Percentiles rank a stretch among this genome's conserved stretches.
Conservation (phyloP, 1,140 invertebrate genomes). For the Sarcophaga peregrina region DNA sequence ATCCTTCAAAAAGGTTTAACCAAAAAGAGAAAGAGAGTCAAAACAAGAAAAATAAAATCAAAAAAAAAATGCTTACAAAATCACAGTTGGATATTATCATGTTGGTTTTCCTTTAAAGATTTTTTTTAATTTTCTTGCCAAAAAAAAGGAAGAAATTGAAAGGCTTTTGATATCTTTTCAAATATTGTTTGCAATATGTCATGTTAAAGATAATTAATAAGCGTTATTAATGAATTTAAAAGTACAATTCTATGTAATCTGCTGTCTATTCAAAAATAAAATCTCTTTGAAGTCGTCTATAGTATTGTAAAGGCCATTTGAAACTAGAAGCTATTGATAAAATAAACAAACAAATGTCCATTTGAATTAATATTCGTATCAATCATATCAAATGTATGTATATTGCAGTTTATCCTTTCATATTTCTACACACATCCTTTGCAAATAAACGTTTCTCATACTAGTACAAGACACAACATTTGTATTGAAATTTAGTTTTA, state of each 20-base stretch:
- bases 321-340: background rate
- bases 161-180: slow-evolving; percentile 32
- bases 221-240: slow-evolving; percentile 51
- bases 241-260: slow-evolving; percentile 58
- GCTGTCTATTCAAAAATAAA: slow-evolving; percentile 43
- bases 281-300: background rate
- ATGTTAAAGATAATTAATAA: slow-evolving; percentile 64
- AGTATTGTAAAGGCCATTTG: background rate
- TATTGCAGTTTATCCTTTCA: background rate
- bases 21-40: background rate
- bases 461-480: too few species aligned
- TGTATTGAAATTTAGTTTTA: too few species aligned
- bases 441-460: too few species aligned
- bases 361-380: slow-evolving; percentile 10
- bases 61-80: background rate
- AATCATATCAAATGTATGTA: slow-evolving; percentile 22
- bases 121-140: slow-evolving; percentile 12
- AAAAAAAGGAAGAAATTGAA: slow-evolving; percentile 41
- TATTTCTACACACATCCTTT: too few species aligned
- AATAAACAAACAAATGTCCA: background rate
- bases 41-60: too few species aligned
- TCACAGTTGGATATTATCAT: slow-evolving; percentile 29
- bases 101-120: background rate
- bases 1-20: slow-evolving; percentile 53
- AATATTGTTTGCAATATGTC: slow-evolving; percentile 49